phyloP scores from a whole-genome alignment of 1,140 invertebrate species.

The Papilio helenus region DNA sequence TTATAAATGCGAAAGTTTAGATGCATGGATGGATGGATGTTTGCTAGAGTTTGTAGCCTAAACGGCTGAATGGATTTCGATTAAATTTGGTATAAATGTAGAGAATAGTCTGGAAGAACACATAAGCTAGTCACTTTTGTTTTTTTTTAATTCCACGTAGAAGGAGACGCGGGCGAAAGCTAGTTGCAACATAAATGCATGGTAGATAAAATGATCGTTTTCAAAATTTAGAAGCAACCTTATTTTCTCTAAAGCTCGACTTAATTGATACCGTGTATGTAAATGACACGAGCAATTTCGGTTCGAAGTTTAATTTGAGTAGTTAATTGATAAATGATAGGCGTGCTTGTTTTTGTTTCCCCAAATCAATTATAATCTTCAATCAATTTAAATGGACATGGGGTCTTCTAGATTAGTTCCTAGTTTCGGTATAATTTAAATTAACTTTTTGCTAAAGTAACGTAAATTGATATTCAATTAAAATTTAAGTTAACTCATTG shows the following conservation, averaged over 20 bases:
- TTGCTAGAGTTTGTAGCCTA: too few relatives aligned
- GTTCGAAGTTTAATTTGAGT: slow-evolving; percentile 34
- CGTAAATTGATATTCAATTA: background rate
- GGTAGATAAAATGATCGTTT: background rate
- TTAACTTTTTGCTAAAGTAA: background rate
- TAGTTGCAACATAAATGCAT: too few relatives aligned
- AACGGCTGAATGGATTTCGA: too few relatives aligned
- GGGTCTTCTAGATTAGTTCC: background rate
- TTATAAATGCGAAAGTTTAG: too few relatives aligned
- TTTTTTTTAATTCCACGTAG: too few relatives aligned
- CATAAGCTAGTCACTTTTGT: too few relatives aligned
- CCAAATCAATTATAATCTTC: slow-evolving; percentile 27
- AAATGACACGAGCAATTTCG: slow-evolving; percentile 36
- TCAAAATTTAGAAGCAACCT: background rate
- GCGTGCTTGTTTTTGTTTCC: slow-evolving; percentile 35
- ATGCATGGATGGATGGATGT: too few relatives aligned
- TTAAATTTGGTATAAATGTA: too few relatives aligned
- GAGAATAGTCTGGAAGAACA: too few relatives aligned
- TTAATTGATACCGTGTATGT: slow-evolving; percentile 28
- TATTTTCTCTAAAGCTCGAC: background rate
- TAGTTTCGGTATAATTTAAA: background rate
- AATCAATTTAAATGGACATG: slow-evolving; percentile 27
- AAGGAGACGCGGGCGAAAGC: too few relatives aligned
- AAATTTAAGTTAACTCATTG: background rate
- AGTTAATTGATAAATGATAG: slow-evolving; percentile 38